Conservation (phyloP, 2,888 invertebrate species). For the Phengaris arion region DNA sequence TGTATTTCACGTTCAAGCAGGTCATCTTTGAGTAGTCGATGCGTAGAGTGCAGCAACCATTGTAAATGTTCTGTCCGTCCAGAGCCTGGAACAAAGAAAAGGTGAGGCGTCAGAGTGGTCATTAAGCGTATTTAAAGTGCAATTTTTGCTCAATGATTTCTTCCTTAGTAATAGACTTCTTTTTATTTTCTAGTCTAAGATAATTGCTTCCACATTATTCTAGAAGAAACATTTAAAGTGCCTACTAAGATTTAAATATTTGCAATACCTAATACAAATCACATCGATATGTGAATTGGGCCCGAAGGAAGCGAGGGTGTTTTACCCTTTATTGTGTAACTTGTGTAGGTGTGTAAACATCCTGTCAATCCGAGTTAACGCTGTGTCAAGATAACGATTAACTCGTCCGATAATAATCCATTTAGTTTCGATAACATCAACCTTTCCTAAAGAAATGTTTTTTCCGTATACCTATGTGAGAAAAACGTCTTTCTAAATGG, state of each 20-base stretch:
- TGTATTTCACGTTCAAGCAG: constrained; percentile 98
- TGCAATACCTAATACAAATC: background rate
- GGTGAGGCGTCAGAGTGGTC: constrained; percentile 26
- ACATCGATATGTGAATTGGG: constrained; percentile 5
- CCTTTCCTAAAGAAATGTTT: constrained; percentile 4
- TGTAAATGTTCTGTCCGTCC: constrained; percentile 99
- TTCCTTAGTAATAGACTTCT: no score
- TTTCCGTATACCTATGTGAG: constrained; percentile 3
- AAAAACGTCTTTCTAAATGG: background rate
- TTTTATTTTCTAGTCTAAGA: no score
- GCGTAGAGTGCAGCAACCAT: constrained; percentile 98
- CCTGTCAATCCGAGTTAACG: constrained; percentile 24
- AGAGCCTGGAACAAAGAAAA: constrained; percentile 83
- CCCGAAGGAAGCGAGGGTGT: background rate
- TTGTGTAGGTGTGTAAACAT: constrained; percentile 25
- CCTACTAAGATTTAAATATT: background rate
- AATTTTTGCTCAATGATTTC: no score
- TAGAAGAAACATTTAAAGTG: no score
- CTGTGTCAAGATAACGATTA: constrained; percentile 29
- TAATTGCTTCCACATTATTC: no score
- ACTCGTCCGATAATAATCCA: constrained; percentile 29
- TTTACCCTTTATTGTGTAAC: constrained; percentile 22
- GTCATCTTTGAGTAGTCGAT: constrained; percentile 99
- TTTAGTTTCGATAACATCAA: constrained; percentile 28
- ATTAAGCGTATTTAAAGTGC: background rate